Evolutionary conservation across 2,797 vertebrate genomes (phyloP).

Genomic region (Clarias pachynema): DNA sequence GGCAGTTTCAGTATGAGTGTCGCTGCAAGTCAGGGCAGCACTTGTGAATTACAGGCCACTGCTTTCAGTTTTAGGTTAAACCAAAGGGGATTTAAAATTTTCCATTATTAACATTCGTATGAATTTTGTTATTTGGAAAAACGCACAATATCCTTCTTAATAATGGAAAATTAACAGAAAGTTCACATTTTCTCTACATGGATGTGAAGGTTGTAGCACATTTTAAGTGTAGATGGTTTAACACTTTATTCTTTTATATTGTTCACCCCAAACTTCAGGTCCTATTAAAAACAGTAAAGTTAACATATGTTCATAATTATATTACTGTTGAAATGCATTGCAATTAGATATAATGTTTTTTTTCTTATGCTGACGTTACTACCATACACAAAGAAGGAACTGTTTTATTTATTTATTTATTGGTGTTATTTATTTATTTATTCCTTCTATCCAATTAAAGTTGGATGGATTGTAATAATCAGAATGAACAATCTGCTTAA

Average conservation of each 20-base stretch:
- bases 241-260: neutral
- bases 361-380: neutral
- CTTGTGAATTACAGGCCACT: neutral
- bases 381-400: neutral
- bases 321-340: neutral
- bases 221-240: neutral
- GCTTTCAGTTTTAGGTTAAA: neutral
- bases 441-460: neutral
- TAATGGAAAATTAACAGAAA: neutral
- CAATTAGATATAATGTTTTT: neutral
- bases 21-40: neutral
- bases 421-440: neutral
- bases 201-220: neutral
- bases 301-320: neutral
- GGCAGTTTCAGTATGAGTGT: slow-evolving; percentile 14
- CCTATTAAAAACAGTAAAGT: neutral
- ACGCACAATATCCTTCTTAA: neutral
- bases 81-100: no score
- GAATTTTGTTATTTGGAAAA: neutral
- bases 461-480: neutral
- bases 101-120: neutral
- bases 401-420: neutral
- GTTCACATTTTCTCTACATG: neutral
- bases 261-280: neutral
- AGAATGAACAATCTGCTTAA: neutral